Conservation (phyloP, 2,113 vertebrate species). For the Chaenogobius annularis region DNA sequence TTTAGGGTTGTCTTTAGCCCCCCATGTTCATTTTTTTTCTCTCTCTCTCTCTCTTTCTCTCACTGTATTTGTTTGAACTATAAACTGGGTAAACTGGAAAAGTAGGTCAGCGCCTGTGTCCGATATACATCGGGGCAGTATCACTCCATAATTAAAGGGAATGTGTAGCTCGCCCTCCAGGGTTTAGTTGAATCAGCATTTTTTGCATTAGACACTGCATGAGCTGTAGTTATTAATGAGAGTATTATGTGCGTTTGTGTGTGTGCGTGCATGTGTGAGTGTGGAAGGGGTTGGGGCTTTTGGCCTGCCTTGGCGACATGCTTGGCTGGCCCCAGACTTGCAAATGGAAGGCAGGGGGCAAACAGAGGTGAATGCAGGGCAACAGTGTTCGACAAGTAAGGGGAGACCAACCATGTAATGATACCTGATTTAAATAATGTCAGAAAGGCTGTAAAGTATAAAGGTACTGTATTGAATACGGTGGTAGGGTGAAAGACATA, state of each 20-base stretch:
- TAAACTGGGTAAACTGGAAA: conserved; percentile 28
- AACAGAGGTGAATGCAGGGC: conserved; percentile 48
- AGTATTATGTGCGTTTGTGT: conserved; percentile 51
- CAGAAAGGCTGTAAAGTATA: conserved; percentile 1
- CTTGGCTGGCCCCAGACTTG: conserved; percentile 55
- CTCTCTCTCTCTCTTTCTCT: neutral
- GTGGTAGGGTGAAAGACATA: no score
- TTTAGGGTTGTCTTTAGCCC: no score
- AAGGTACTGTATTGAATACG: neutral
- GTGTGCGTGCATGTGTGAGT: conserved; percentile 21
- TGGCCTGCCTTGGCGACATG: conserved; percentile 52
- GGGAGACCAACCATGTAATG: conserved; percentile 51
- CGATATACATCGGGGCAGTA: conserved; percentile 9
- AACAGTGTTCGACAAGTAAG: conserved; percentile 49
- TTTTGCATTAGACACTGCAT: conserved; percentile 57
- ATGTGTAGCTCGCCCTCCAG: conserved; percentile 45
- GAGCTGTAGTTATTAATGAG: conserved; percentile 57
- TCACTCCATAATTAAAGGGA: conserved; percentile 54
- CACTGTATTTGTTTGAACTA: conserved; percentile 4
- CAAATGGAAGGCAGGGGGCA: conserved; percentile 57
- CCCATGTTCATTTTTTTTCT: no score
- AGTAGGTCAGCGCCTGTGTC: conserved; percentile 37
- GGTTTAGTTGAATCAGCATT: conserved; percentile 51
- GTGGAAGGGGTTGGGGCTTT: conserved; percentile 26
- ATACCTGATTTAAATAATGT: conserved; percentile 51